Percentiles rank a stretch among this genome's conserved stretches.
Conservation (phyloP, 1,140 invertebrate genomes). For the Lordiphosa clarofinis region DNA sequence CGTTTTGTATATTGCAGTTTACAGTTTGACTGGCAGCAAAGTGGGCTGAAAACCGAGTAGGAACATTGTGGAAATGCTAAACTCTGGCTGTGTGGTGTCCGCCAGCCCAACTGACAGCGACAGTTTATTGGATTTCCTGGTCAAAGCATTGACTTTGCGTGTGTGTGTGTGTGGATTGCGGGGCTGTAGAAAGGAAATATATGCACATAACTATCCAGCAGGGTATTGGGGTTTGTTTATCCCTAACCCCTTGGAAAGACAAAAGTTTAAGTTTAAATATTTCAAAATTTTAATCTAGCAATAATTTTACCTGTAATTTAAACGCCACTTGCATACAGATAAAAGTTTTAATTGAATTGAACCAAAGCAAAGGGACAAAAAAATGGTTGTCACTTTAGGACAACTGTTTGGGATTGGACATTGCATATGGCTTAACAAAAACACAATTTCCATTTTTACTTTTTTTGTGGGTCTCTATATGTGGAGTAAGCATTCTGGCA, state of each 20-base stretch:
- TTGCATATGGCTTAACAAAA: too few species aligned
- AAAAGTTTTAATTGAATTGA: too few species aligned
- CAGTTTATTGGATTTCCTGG: constrained; percentile 16
- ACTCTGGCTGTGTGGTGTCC: too few species aligned
- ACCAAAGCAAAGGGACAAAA: too few species aligned
- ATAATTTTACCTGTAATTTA: too few species aligned
- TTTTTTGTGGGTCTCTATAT: neutral
- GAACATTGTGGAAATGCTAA: constrained; percentile 1
- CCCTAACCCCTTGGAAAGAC: neutral
- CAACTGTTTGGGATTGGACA: too few species aligned
- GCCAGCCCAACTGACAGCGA: constrained; percentile 6
- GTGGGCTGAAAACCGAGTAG: neutral
- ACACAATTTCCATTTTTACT: too few species aligned
- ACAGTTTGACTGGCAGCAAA: constrained; percentile 1
- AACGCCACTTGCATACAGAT: too few species aligned
- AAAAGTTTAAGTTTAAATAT: too few species aligned
- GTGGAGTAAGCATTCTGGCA: neutral
- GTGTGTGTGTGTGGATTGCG: too few species aligned
- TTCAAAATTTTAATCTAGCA: too few species aligned
- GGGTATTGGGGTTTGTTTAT: neutral
- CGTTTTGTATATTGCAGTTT: constrained; percentile 13
- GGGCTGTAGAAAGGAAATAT: neutral
- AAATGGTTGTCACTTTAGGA: too few species aligned
- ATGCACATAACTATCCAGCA: constrained; percentile 5
- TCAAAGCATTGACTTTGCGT: constrained; percentile 10